These are phyloP conservation scores for Cydia fagiglandana DNA, from an alignment of 1,140 invertebrate genomes.

Conservation along the genomic window DNA sequence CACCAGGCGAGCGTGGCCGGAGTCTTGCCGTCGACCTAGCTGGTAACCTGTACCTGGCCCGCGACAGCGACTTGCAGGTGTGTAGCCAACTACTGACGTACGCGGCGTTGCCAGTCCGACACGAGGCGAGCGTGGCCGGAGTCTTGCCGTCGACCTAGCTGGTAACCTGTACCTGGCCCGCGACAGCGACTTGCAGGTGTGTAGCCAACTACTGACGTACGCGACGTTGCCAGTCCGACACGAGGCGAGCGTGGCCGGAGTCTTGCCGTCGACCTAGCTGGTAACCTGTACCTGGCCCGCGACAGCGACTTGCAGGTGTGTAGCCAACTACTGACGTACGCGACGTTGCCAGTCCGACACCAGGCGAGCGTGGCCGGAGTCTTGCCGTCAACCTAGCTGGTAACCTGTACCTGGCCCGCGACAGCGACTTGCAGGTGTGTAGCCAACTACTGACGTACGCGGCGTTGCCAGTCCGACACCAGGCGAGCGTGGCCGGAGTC, in stretches of 20 bases:
- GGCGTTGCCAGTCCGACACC: no score
- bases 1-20: conserved; percentile 89
- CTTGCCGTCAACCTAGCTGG: conserved; percentile 82
- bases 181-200: conserved; percentile 47
- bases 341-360: conserved; percentile 55
- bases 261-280: conserved; percentile 82
- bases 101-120: conserved; percentile 79
- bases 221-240: conserved; percentile 55
- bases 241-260: conserved; percentile 87
- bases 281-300: conserved; percentile 50
- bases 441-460: conserved; percentile 62
- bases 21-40: conserved; percentile 83
- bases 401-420: conserved; percentile 48
- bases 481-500: no score
- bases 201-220: conserved; percentile 80
- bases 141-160: conserved; percentile 82
- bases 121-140: conserved; percentile 88
- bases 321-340: conserved; percentile 80
- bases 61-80: conserved; percentile 48
- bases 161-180: conserved; percentile 52
- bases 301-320: conserved; percentile 48
- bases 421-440: conserved; percentile 48
- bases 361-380: conserved; percentile 88
- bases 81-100: not conserved
- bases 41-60: conserved; percentile 51